These are phyloP conservation scores for Oegoconia quadripuncta DNA, from an alignment of 2,888 invertebrate species.

Conservation along the genomic window DNA sequence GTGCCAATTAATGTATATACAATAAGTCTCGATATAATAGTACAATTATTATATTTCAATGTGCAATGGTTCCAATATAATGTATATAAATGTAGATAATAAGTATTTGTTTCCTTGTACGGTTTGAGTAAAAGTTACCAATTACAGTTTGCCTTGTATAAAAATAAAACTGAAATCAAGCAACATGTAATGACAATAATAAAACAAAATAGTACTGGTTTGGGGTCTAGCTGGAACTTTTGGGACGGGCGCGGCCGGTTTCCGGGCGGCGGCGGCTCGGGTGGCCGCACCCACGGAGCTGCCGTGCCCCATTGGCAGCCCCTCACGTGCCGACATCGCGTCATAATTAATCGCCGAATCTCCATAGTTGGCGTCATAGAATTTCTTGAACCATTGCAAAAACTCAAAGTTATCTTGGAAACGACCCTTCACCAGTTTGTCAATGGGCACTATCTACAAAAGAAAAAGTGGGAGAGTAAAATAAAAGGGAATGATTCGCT, in stretches of 20 bases:
- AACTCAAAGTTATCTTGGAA: slow-evolving; percentile 99
- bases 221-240: slow-evolving; percentile 82
- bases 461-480: slow-evolving; percentile 61
- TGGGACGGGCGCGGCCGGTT: slow-evolving; percentile 70
- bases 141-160: slow-evolving; percentile 6
- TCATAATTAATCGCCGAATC: slow-evolving; percentile 90
- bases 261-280: slow-evolving; percentile 55
- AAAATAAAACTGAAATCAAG: slow-evolving; percentile 28
- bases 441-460: slow-evolving; percentile 93
- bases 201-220: slow-evolving; percentile 74
- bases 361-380: slow-evolving; percentile 99
- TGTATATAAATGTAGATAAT: no score
- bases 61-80: not conserved
- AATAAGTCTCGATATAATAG: no score
- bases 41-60: not conserved
- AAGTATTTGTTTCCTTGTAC: no score
- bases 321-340: slow-evolving; percentile 91
- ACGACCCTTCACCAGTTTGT: slow-evolving; percentile 97
- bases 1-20: no score
- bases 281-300: slow-evolving; percentile 79
- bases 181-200: slow-evolving; percentile 34
- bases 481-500: slow-evolving; percentile 44
- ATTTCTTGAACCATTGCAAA: slow-evolving; percentile 99
- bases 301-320: slow-evolving; percentile 90
- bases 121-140: no score